Conservation (phyloP, 1,140 invertebrate species). For the Archegozetes longisetosus region DNA sequence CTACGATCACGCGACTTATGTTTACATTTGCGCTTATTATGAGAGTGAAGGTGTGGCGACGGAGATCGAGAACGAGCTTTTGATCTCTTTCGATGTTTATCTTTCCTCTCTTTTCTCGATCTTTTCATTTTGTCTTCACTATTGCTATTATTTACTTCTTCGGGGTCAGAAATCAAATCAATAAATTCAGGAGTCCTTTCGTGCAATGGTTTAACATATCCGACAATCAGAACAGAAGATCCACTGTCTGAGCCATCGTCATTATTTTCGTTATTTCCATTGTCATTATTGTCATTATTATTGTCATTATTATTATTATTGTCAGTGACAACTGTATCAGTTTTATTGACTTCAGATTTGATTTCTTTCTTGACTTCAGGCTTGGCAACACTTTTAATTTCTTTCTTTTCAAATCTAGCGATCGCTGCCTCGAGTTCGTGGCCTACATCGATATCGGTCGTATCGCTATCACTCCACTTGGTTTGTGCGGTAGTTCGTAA, state of each 20-base stretch:
- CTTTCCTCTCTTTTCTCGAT: neutral
- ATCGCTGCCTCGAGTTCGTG: neutral
- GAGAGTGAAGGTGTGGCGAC: no score
- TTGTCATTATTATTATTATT: slow-evolving; percentile 5
- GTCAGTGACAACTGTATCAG: no score
- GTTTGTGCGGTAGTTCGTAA: neutral
- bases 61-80: neutral
- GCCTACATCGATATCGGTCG: neutral
- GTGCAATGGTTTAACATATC: slow-evolving; percentile 35
- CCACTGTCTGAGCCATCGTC: slow-evolving; percentile 12
- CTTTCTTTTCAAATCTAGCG: neutral
- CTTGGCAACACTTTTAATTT: neutral
- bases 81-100: neutral
- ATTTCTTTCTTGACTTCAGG: neutral
- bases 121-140: neutral
- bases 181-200: slow-evolving; percentile 38
- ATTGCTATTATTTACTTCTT: neutral
- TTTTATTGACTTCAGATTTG: slow-evolving; percentile 15
- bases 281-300: slow-evolving; percentile 10
- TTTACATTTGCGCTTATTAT: no score
- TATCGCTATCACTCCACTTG: neutral
- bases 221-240: slow-evolving; percentile 26
- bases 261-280: neutral
- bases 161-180: slow-evolving; percentile 20
- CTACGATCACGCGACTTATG: no score